Evolutionary conservation across 2,797 vertebrate species (phyloP).

Genomic region (Prunella strophiata): DNA sequence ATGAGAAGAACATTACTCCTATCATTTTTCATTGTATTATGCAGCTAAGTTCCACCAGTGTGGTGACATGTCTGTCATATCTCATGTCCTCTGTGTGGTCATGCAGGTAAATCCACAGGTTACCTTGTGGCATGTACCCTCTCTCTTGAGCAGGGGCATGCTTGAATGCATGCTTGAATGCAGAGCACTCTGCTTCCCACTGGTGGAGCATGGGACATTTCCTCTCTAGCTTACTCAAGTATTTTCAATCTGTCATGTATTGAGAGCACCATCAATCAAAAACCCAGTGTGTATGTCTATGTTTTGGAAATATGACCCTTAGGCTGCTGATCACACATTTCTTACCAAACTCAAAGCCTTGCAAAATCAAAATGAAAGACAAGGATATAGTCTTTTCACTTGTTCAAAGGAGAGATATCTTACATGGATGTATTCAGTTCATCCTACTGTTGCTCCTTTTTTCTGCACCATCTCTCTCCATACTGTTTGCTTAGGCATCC

Average conservation of each 20-base stretch:
- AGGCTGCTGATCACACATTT: not conserved
- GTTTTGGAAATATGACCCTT: not conserved
- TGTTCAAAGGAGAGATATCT: not conserved
- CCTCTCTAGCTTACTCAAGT: not conserved
- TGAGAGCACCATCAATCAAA: not conserved
- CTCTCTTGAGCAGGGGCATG: fast-evolving
- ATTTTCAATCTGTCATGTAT: not conserved
- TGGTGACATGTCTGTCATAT: not conserved
- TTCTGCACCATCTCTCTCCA: not conserved
- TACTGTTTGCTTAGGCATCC: not conserved
- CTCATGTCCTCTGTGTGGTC: not conserved
- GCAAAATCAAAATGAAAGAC: not conserved
- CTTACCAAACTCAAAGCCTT: not conserved
- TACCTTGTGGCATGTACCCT: too few relatives aligned
- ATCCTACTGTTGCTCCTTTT: not conserved
- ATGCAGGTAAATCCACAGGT: not conserved
- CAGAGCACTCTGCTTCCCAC: not conserved
- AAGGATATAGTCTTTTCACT: not conserved
- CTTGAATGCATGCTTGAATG: too few relatives aligned
- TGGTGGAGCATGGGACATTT: not conserved
- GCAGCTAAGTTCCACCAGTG: not conserved
- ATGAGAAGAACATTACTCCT: not conserved
- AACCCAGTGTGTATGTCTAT: not conserved
- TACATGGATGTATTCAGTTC: not conserved
- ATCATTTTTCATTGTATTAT: not conserved